These are phyloP conservation scores for Lasius fuliginosus DNA, from an alignment of 2,888 invertebrate species.

Conservation along the genomic window DNA sequence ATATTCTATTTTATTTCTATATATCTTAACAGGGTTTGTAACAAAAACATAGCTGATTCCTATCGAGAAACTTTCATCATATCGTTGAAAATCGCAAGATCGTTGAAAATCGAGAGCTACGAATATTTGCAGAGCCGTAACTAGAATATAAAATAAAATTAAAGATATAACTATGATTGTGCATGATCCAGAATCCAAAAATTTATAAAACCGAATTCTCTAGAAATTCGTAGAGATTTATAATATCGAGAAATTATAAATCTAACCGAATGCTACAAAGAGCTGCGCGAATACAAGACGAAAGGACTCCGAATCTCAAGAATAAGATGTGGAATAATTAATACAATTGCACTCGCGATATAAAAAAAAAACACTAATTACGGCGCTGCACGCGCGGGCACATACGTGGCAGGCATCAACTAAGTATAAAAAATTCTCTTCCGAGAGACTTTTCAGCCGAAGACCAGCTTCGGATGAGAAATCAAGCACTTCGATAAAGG, in stretches of 20 bases:
- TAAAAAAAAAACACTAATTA: constrained; percentile 38
- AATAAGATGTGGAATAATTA: background rate
- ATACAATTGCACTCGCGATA: background rate
- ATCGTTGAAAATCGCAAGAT: constrained; percentile 43
- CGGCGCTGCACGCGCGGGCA: constrained; percentile 38
- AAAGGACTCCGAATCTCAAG: background rate
- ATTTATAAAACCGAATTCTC: background rate
- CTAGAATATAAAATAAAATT: constrained; percentile 27
- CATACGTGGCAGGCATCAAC: constrained; percentile 51
- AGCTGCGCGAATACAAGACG: background rate
- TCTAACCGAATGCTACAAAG: background rate
- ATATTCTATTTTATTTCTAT: constrained; percentile 22
- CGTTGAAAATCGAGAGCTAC: constrained; percentile 37
- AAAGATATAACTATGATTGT: background rate
- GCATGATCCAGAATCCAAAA: background rate
- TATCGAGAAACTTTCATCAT: constrained; percentile 46
- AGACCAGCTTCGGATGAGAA: constrained; percentile 69
- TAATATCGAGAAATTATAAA: background rate
- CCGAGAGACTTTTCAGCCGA: constrained; percentile 53
- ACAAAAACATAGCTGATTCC: constrained; percentile 41
- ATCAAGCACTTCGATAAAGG: constrained; percentile 53
- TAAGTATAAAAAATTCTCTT: constrained; percentile 61
- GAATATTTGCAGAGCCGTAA: constrained; percentile 46
- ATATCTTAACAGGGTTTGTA: constrained; percentile 37
- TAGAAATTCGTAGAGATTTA: background rate